phyloP scores from a whole-genome alignment of 2,113 vertebrate species.

The Leucoraja erinaceus region DNA sequence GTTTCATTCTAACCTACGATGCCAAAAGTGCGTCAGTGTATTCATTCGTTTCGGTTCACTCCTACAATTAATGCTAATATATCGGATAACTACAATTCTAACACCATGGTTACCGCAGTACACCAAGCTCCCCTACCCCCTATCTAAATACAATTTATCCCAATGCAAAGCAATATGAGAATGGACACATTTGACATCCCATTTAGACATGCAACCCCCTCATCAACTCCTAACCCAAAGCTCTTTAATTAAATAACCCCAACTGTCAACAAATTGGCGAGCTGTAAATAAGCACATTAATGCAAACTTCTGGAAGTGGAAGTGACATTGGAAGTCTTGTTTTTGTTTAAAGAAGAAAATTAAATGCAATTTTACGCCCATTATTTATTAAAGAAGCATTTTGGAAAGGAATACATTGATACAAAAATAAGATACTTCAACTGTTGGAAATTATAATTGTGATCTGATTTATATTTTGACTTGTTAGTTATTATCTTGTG shows the following conservation, averaged over 20 bases:
- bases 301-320: background rate
- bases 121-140: background rate
- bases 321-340: background rate
- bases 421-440: background rate
- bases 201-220: background rate
- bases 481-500: too few species aligned
- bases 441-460: background rate
- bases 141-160: background rate
- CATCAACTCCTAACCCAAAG: background rate
- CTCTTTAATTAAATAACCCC: background rate
- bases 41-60: background rate
- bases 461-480: too few species aligned
- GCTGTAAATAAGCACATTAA: background rate
- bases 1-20: background rate
- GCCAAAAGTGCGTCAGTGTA: background rate
- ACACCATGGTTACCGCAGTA: background rate
- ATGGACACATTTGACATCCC: background rate
- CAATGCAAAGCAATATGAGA: too few species aligned
- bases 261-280: background rate
- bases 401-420: background rate
- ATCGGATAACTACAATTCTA: background rate
- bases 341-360: background rate
- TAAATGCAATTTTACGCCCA: background rate
- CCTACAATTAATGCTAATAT: background rate
- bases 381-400: background rate